A percentile compares a stretch with the other conserved stretches of the same genome.
phyloP scores from a whole-genome alignment of 2,797 vertebrate genomes.

The Aldrovandia affinis region DNA sequence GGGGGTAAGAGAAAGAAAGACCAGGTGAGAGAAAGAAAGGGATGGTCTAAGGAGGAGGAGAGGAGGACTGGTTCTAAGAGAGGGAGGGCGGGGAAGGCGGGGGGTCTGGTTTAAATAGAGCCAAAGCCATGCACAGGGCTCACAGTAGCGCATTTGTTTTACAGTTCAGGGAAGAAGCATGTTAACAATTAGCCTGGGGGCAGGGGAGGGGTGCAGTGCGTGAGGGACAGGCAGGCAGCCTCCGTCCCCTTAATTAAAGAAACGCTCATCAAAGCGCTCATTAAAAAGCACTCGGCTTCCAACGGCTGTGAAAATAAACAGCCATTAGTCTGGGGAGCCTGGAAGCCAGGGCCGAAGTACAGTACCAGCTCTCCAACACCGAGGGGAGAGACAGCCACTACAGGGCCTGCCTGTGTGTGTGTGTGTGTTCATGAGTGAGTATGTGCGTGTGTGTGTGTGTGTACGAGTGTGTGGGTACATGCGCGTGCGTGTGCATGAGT shows the following conservation, averaged over 20 bases:
- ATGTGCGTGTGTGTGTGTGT: neutral
- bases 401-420: neutral
- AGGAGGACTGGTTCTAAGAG: neutral
- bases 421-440: neutral
- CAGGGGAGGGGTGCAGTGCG: constrained; percentile 47
- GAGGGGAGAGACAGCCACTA: neutral
- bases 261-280: constrained; percentile 79
- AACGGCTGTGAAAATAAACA: constrained; percentile 84
- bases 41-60: neutral
- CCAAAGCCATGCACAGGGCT: constrained; percentile 33
- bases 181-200: constrained; percentile 82
- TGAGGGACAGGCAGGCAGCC: constrained; percentile 61
- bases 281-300: constrained; percentile 81
- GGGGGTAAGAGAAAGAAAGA: neutral
- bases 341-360: constrained; percentile 33
- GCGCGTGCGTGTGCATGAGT: no score
- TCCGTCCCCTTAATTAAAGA: constrained; percentile 75
- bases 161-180: constrained; percentile 72
- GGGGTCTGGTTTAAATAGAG: neutral
- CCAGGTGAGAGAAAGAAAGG: neutral
- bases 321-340: constrained; percentile 55
- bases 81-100: neutral
- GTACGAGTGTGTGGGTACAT: neutral
- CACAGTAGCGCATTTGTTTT: constrained; percentile 64
- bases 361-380: neutral